A percentile compares a stretch with the other conserved stretches of the same genome.
Conservation (phyloP, 1,140 invertebrate species). For the Brachionus rotundiformis region DNA sequence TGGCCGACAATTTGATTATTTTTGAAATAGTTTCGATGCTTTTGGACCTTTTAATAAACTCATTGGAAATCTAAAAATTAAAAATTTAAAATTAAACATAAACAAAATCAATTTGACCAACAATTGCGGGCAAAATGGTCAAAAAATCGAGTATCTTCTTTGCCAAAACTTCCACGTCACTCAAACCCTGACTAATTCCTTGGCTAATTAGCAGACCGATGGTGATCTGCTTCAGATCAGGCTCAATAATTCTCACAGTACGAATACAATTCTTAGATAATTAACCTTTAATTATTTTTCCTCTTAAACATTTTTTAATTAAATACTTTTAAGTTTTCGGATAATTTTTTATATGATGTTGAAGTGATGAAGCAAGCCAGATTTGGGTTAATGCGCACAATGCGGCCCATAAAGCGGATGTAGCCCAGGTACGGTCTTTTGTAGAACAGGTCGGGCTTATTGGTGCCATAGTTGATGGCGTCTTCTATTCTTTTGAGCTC, state of each 20-base stretch:
- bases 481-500: constrained; percentile 42
- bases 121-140: neutral
- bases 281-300: no score
- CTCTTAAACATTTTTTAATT: no score
- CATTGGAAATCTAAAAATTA: constrained; percentile 5
- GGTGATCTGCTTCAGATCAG: neutral
- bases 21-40: neutral
- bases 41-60: constrained; percentile 4
- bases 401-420: constrained; percentile 61
- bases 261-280: neutral
- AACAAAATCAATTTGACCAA: neutral
- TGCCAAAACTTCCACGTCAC: neutral
- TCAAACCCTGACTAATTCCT: constrained; percentile 2
- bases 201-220: neutral
- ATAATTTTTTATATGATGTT: constrained; percentile 54
- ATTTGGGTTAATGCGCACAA: constrained; percentile 60
- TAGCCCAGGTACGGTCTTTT: constrained; percentile 58
- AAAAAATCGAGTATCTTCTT: constrained; percentile 35
- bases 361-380: constrained; percentile 63
- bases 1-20: constrained; percentile 34
- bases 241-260: constrained; percentile 4
- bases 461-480: constrained; percentile 23
- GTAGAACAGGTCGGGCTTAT: constrained; percentile 56
- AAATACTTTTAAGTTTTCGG: constrained; percentile 34
- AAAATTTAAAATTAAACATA: neutral